phyloP scores from a whole-genome alignment of 2,113 vertebrate genomes.

The Varanus komodoensis region DNA sequence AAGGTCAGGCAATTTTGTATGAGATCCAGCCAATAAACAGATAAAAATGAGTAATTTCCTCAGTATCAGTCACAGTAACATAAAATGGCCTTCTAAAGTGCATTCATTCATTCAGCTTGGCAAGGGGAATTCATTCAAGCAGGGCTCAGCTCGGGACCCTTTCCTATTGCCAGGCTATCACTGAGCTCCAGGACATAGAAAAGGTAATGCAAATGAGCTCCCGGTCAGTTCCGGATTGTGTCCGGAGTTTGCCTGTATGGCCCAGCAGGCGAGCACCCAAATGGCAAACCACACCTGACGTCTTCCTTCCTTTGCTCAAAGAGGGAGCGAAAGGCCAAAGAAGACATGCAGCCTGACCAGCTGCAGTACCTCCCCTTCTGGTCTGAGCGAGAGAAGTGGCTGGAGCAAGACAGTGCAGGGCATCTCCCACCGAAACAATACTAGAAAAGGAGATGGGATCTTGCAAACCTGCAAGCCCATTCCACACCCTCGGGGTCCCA shows the following conservation, averaged over 20 bases:
- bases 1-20: conserved; percentile 48
- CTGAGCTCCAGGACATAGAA: not conserved
- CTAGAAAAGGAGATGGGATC: not conserved
- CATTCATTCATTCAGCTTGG: not conserved
- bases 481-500: too few relatives aligned
- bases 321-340: not conserved
- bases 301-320: not conserved
- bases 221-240: not conserved
- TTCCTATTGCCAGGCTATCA: not conserved
- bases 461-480: too few relatives aligned
- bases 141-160: not conserved
- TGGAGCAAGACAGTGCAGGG: not conserved
- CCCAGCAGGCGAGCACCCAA: not conserved
- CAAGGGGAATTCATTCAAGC: conserved; percentile 1
- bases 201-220: not conserved
- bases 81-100: conserved; percentile 36
- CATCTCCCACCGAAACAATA: not conserved
- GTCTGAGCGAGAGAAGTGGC: not conserved
- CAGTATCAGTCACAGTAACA: conserved; percentile 46
- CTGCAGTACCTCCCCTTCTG: not conserved
- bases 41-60: conserved; percentile 51
- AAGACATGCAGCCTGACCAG: not conserved
- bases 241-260: not conserved
- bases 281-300: too few relatives aligned
- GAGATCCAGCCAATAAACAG: conserved; percentile 54